Conservation (phyloP, 2,113 vertebrate genomes). For the Orycteropus afer region DNA sequence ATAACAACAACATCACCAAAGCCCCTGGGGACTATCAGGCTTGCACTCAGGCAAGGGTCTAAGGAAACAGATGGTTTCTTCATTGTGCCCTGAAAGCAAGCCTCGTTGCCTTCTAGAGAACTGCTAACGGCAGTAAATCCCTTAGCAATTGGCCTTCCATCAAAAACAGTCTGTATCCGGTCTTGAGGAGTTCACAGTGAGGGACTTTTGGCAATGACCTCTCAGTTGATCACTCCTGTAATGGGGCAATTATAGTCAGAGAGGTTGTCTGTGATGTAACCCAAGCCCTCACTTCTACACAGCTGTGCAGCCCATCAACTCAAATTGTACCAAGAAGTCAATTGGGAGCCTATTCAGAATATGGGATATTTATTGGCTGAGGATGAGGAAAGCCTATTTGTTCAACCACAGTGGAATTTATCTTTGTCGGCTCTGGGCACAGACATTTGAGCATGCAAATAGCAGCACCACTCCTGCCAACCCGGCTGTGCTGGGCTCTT, state of each 20-base stretch:
- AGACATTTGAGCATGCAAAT: constrained; percentile 58
- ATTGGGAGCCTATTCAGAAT: constrained; percentile 66
- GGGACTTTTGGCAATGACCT: constrained; percentile 73
- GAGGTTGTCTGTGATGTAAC: constrained; percentile 78
- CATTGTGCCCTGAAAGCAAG: constrained; percentile 71
- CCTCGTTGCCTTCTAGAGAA: constrained; percentile 36
- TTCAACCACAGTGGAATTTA: constrained; percentile 76
- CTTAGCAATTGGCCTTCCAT: constrained; percentile 75
- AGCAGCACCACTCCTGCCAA: constrained; percentile 26
- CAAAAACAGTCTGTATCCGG: constrained; percentile 77
- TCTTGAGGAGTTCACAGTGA: constrained; percentile 62
- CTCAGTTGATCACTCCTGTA: constrained; percentile 77
- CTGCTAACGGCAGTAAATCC: constrained; percentile 69
- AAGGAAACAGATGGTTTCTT: constrained; percentile 75
- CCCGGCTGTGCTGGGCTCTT: not conserved
- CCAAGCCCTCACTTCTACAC: constrained; percentile 74
- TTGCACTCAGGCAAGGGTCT: constrained; percentile 74
- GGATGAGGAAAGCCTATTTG: constrained; percentile 76
- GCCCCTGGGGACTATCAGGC: not conserved
- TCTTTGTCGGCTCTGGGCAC: constrained; percentile 64
- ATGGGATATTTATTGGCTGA: constrained; percentile 77
- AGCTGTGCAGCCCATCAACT: constrained; percentile 79
- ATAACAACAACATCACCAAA: constrained; percentile 75
- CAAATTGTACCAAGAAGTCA: constrained; percentile 75
- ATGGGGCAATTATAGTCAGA: constrained; percentile 78